A percentile compares a stretch with the other conserved stretches of the same genome.
Evolutionary conservation across 1,140 invertebrate genomes (phyloP).

Genomic region (Calliphora vicina): DNA sequence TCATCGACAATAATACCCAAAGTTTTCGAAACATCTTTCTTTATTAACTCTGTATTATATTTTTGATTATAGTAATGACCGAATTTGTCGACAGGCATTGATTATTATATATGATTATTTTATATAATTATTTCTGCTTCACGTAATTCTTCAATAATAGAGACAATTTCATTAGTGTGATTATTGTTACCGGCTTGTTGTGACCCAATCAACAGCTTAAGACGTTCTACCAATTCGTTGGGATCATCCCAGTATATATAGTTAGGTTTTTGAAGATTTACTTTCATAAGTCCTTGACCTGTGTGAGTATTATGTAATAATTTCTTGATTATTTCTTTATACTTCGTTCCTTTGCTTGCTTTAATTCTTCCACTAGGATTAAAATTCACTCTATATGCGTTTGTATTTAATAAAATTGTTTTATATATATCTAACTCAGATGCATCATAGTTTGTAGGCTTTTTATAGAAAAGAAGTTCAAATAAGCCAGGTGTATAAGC

Average conservation of each 20-base stretch:
- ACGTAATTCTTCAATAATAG: slow-evolving; percentile 40
- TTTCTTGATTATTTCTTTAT: not conserved
- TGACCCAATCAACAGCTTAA: slow-evolving; percentile 55
- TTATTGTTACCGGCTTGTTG: slow-evolving; percentile 54
- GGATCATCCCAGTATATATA: slow-evolving; percentile 60
- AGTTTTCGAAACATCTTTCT: not conserved
- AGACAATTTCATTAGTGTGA: slow-evolving; percentile 63
- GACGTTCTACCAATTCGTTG: slow-evolving; percentile 58
- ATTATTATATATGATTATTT: not conserved
- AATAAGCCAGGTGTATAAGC: not conserved
- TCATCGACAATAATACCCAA: not conserved
- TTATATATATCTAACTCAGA: slow-evolving; percentile 46
- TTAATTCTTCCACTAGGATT: slow-evolving; percentile 22
- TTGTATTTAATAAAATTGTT: slow-evolving; percentile 44
- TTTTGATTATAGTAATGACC: not conserved
- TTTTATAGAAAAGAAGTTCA: slow-evolving; percentile 30
- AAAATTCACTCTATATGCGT: slow-evolving; percentile 44
- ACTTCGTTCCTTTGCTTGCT: not conserved
- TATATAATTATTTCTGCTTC: slow-evolving; percentile 38
- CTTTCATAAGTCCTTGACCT: not conserved
- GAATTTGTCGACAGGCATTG: not conserved
- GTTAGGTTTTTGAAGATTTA: slow-evolving; percentile 37
- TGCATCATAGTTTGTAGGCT: slow-evolving; percentile 41
- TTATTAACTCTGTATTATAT: not conserved
- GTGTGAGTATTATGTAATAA: not conserved